Conservation (phyloP, 2,113 vertebrate genomes). For the Oreotragus oreotragus region DNA sequence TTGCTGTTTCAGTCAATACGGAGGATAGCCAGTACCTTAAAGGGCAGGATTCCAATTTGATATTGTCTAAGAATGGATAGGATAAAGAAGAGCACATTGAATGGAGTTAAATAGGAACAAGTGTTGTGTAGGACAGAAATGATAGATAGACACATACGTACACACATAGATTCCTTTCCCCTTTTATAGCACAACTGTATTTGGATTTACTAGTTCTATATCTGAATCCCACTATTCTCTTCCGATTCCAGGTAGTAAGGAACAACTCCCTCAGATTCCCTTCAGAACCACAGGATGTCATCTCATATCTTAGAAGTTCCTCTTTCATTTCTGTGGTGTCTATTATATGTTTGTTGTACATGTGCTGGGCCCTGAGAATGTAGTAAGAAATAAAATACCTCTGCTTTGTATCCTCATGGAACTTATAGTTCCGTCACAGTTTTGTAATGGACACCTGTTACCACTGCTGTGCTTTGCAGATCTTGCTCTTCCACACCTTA, state of each 20-base stretch:
- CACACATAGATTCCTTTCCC: neutral
- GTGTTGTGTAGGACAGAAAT: neutral
- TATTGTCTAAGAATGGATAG: neutral
- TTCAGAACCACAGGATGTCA: neutral
- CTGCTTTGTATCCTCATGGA: neutral
- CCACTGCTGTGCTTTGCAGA: neutral
- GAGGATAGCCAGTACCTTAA: neutral
- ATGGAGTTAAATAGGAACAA: neutral
- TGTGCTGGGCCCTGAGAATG: neutral
- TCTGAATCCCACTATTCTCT: neutral
- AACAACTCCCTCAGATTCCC: neutral
- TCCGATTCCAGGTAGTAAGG: neutral
- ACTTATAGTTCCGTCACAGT: neutral
- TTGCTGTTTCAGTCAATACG: slow-evolving; percentile 31
- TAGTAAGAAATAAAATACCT: neutral
- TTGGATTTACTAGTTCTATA: neutral
- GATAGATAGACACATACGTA: neutral
- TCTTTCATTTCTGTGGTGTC: neutral
- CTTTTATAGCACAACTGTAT: neutral
- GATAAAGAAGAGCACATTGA: neutral
- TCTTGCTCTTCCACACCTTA: neutral
- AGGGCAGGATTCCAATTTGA: slow-evolving; percentile 10
- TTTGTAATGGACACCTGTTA: neutral
- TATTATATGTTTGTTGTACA: neutral
- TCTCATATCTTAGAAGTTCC: neutral